Evolutionary conservation across 2,797 vertebrate genomes (phyloP), one percentile per base, ranked within the genome.

Genomic region (Heliangelus exortis): DNA sequence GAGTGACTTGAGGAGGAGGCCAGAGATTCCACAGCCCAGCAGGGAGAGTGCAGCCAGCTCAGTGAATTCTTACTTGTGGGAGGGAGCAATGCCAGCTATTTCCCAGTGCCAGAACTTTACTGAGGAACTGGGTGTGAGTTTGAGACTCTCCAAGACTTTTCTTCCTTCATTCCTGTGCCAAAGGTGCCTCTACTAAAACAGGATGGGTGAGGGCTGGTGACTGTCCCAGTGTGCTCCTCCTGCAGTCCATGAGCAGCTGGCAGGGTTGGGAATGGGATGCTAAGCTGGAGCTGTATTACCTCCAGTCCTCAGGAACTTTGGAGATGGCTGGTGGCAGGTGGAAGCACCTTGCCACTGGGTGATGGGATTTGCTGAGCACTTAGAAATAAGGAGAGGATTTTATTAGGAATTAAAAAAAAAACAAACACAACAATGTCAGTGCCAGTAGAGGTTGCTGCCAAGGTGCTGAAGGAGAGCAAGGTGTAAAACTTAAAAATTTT

Each of bases 161-260:
- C 26, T 34, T 47, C 39, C 58, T 84, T 85, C 76, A 7, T 19
- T 41, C n/a, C 53, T 39, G 17, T 59, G 73, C 88, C 71, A 72
- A 73, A n/a, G 5, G 51, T 73, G 61, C 51, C 84, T 61, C 80
- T 21, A 21, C n/a, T 23, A 54, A 63, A 69, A 59, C 0, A 3
- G 67, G 61, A 90, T 29, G 55, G 7, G 15, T 10, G 29, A 62
- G n/a, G 31, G 28, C 34, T 45, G 21, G 6, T 51, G 63, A 11
- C 5, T 43, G 48, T 33, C 31, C 25, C 29, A 0, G 47, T 29
- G 50, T 0, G 0, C 50, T 73, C 33, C 55, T 87, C 47, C 53
- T 62, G 53, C 22, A 41, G 29, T 48, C 58, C 62, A 5, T 1
- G 20, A 2, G 2, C 68, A 34, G 59, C 61, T 69, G 72, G 18